A percentile compares a stretch with the other conserved stretches of the same genome.
phyloP scores from a whole-genome alignment of 2,797 vertebrate species.

The Argyrosomus regius region DNA sequence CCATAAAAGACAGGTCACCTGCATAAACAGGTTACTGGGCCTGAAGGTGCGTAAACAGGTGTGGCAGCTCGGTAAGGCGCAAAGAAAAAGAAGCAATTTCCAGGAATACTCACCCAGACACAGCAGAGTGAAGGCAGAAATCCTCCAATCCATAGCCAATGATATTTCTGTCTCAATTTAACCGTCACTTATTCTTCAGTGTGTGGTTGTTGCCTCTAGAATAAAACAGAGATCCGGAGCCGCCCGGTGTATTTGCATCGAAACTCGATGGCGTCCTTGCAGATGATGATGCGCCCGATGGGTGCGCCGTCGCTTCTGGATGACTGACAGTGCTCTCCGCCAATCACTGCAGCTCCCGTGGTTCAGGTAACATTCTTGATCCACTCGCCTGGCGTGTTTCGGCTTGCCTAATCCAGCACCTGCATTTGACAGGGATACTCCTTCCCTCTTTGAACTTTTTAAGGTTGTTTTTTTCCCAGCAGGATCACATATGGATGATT shows the following conservation, averaged over 20 bases:
- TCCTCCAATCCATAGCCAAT: constrained; percentile 40
- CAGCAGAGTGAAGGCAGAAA: constrained; percentile 15
- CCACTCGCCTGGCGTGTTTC: constrained; percentile 43
- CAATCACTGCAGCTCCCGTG: constrained; percentile 53
- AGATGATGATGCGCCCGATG: neutral
- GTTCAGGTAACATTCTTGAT: constrained; percentile 28
- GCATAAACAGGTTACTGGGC: neutral
- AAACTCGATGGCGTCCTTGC: constrained; percentile 26
- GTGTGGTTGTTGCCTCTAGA: accelerated
- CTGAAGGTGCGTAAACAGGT: constrained; percentile 58
- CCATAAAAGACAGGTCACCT: too few species aligned
- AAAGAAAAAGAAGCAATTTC: neutral
- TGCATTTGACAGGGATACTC: neutral
- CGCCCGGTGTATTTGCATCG: constrained; percentile 13
- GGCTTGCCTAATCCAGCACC: constrained; percentile 28
- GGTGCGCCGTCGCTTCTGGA: neutral
- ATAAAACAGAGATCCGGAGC: neutral
- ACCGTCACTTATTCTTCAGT: neutral
- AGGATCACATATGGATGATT: neutral
- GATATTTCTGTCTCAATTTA: neutral
- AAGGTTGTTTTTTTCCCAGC: neutral
- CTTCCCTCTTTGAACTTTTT: too few species aligned
- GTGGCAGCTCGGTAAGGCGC: constrained; percentile 47
- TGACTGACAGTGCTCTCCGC: constrained; percentile 52
- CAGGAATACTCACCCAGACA: constrained; percentile 67